phyloP scores from a whole-genome alignment of 2,888 invertebrate species.

The Drosophila quinaria region DNA sequence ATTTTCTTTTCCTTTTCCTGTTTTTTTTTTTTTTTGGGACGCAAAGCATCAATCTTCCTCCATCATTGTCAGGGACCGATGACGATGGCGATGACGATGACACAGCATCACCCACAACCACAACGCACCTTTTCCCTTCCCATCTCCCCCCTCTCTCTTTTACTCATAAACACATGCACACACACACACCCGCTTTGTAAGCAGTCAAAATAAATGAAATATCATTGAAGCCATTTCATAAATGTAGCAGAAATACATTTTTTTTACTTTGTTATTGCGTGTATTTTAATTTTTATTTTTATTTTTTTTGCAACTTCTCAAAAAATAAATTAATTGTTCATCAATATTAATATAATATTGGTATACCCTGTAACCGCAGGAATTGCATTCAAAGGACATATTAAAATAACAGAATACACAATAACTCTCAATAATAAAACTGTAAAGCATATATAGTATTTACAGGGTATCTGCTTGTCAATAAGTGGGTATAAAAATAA shows the following conservation, averaged over 20 bases:
- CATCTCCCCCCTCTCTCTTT: background rate
- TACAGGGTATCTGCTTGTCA: background rate
- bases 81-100: slow-evolving; percentile 60
- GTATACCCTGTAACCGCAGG: slow-evolving; percentile 1
- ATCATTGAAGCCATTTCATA: slow-evolving; percentile 75
- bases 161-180: background rate
- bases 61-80: slow-evolving; percentile 76
- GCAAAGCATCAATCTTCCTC: slow-evolving; percentile 75
- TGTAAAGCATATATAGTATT: background rate
- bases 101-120: slow-evolving; percentile 35
- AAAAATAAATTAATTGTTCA: slow-evolving; percentile 58
- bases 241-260: slow-evolving; percentile 35
- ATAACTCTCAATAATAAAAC: background rate
- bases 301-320: slow-evolving; percentile 1
- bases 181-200: slow-evolving; percentile 1
- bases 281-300: background rate
- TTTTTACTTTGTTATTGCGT: background rate
- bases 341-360: slow-evolving; percentile 50
- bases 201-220: slow-evolving; percentile 71
- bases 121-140: background rate
- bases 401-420: too few relatives aligned
- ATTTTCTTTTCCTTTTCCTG: slow-evolving; percentile 22
- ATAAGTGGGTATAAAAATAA: background rate
- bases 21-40: slow-evolving; percentile 29
- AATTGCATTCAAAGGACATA: background rate